A percentile compares a stretch with the other conserved stretches of the same genome.
These are phyloP conservation scores for Eristalis tenax DNA, from an alignment of 2,888 invertebrate species.

Conservation along the genomic window DNA sequence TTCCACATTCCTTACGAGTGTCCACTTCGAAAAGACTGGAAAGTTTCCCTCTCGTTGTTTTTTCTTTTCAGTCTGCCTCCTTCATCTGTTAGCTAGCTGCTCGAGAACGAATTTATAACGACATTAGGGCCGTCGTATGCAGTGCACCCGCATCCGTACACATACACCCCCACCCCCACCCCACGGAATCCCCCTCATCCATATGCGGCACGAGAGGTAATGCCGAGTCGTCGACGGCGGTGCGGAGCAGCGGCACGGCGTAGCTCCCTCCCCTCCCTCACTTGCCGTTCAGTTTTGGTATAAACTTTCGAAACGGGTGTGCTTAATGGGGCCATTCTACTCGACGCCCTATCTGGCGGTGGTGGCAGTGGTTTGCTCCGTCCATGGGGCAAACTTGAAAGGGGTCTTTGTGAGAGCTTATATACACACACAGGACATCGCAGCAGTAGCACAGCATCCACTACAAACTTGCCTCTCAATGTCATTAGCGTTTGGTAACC, in stretches of 20 bases:
- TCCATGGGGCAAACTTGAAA: conserved; percentile 50
- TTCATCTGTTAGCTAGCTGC: not conserved
- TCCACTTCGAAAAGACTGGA: conserved; percentile 64
- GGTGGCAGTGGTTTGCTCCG: conserved; percentile 6
- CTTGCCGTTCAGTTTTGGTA: conserved; percentile 2
- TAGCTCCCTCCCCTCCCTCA: not conserved
- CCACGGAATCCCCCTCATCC: conserved; percentile 11
- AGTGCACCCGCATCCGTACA: not conserved
- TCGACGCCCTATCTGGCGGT: conserved; percentile 18
- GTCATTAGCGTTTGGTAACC: conserved; percentile 67
- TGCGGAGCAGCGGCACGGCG: too few relatives aligned
- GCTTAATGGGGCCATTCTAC: conserved; percentile 64
- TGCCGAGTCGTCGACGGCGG: not conserved
- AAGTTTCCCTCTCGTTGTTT: conserved; percentile 26
- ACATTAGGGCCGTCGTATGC: conserved; percentile 49
- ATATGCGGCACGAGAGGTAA: not conserved
- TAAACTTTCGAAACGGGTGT: conserved; percentile 57
- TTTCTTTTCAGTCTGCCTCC: conserved; percentile 4
- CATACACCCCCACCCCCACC: too few relatives aligned
- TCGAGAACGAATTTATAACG: conserved; percentile 52
- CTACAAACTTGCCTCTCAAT: conserved; percentile 44
- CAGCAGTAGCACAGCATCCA: conserved; percentile 27
- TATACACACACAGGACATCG: not conserved
- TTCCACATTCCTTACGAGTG: conserved; percentile 67
- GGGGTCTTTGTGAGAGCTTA: conserved; percentile 43